Conservation (phyloP, 2,113 vertebrate genomes). For the Nicator chloris region DNA sequence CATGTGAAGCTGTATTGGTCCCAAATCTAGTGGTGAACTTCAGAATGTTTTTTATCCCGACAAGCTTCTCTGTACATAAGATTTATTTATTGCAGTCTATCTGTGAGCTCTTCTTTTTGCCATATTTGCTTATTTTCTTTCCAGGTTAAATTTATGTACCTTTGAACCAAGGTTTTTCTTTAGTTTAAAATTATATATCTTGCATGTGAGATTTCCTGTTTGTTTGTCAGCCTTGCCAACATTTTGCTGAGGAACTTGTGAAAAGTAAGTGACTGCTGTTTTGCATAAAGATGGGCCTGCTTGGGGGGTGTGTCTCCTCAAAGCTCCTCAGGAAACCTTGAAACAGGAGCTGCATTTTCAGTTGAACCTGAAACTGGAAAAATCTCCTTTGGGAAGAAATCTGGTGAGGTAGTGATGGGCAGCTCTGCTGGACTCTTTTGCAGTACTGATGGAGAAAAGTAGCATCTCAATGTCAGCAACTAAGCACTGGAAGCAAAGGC, state of each 20-base stretch:
- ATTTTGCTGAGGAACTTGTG: conserved; percentile 30
- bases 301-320: background rate
- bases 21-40: background rate
- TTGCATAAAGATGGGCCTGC: background rate
- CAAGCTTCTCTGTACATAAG: background rate
- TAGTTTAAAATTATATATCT: conserved; percentile 15
- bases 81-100: background rate
- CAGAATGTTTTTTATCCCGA: background rate
- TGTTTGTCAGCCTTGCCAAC: conserved; percentile 23
- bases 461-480: background rate
- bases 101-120: background rate
- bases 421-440: background rate
- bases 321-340: background rate
- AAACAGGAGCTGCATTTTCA: background rate
- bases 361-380: background rate
- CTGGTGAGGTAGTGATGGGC: background rate
- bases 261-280: background rate
- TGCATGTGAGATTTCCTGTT: conserved; percentile 13
- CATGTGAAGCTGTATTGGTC: background rate
- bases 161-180: conserved; percentile 15
- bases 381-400: background rate
- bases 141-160: conserved; percentile 7
- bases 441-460: background rate
- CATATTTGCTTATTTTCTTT: background rate
- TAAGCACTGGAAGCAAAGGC: background rate